Evolutionary conservation across 2,113 vertebrate genomes (phyloP), one percentile per base, ranked within the genome.

Genomic region (Clinocottus analis): DNA sequence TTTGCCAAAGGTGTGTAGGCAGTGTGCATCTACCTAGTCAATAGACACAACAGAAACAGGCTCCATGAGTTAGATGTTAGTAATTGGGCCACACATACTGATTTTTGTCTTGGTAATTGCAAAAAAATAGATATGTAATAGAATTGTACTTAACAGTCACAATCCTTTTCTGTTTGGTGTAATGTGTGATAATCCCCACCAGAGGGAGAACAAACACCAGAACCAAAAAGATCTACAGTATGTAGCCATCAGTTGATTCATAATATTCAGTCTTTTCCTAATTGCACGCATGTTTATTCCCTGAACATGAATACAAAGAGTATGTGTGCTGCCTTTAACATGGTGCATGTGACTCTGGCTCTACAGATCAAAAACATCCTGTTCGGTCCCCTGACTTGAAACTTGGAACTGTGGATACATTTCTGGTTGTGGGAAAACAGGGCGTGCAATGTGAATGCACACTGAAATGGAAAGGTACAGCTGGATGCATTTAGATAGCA

Each of bases 191-290:
- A 19, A 1, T 68, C 4, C 53, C 87, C 92, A 87, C 83, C 45
- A 83, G 91, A 39, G 77, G 91, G 91, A 23, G 68, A 61, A 12
- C 67, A 75, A 76, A 84, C 63, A 67, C 76, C 53, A 73, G 41
- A 10, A 61, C 19, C 33, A 14, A 49, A 56, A 67, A 75, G 2
- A 1, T 17, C 33, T 64, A 35, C 33, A 37, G 27, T 7, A n/a
- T 10, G 4, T 19, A 21, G 29, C n/a, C 4, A 7, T 39, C 2
- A 13, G 10, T 41, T 61, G 0, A 59, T n/a, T 33, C 39, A 31
- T 7, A 35, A 58, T 8, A 31, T 25, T 23, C 2, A 14, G 5
- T 13, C 9, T 64, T 21, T 61, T 61, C 23, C n/a, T 16, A 0
- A 62, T 63, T 62, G 9, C 5, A 10, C 23, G 35, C 8, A 27